These are phyloP conservation scores for Cyclina sinensis DNA, from an alignment of 1,140 invertebrate species.

Conservation along the genomic window DNA sequence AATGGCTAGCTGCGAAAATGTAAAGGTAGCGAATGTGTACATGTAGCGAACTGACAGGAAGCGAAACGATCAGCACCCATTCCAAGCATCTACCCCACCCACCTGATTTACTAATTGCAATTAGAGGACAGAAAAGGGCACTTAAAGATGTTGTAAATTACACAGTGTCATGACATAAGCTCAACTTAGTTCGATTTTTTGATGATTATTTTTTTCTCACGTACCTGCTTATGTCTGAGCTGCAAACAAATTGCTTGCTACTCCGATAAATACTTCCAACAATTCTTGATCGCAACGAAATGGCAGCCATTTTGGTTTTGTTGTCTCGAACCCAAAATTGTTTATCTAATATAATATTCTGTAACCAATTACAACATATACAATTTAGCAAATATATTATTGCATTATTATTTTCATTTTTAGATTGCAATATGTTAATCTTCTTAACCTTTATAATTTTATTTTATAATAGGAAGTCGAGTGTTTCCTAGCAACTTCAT, in stretches of 20 bases:
- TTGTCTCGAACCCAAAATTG: not conserved
- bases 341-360: not conserved
- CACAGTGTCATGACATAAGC: not conserved
- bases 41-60: no score
- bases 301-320: slow-evolving; percentile 52
- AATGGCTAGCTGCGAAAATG: no score
- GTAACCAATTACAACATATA: no score
- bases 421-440: no score
- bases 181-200: not conserved
- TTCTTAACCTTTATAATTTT: not conserved
- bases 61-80: no score
- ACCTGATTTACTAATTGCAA: not conserved
- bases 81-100: slow-evolving; percentile 36
- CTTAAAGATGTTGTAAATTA: not conserved
- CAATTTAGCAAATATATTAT: no score
- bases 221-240: slow-evolving; percentile 11
- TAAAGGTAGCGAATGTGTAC: no score
- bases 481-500: slow-evolving; percentile 60
- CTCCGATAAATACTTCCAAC: slow-evolving; percentile 42
- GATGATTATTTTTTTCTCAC: not conserved
- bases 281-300: slow-evolving; percentile 32
- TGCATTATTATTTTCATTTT: no score
- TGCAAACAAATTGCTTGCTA: not conserved
- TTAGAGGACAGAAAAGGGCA: slow-evolving; percentile 55
- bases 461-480: not conserved